phyloP scores from a whole-genome alignment of 2,888 invertebrate genomes.

The Cheilosia vulpina region DNA sequence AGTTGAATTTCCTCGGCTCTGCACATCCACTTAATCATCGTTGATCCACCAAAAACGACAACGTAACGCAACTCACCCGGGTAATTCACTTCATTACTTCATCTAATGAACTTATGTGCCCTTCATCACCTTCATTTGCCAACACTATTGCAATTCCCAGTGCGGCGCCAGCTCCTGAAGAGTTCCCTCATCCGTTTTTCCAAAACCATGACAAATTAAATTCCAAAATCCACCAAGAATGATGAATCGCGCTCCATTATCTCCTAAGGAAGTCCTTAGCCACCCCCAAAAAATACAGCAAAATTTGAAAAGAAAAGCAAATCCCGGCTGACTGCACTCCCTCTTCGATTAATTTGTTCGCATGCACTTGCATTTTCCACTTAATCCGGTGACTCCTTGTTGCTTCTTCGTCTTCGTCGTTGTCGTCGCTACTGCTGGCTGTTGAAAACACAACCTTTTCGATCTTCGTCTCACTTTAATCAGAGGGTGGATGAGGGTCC shows the following conservation, averaged over 20 bases:
- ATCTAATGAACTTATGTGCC: constrained; percentile 61
- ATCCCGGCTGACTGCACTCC: constrained; percentile 15
- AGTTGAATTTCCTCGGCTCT: not conserved
- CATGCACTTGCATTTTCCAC: constrained; percentile 66
- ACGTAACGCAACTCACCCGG: constrained; percentile 35
- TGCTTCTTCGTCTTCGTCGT: constrained; percentile 41
- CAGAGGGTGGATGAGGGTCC: constrained; percentile 23
- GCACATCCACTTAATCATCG: constrained; percentile 5
- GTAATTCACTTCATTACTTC: constrained; percentile 57
- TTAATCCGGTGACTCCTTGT: constrained; percentile 64
- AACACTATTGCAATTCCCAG: not conserved
- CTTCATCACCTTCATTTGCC: constrained; percentile 59
- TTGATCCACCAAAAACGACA: constrained; percentile 1
- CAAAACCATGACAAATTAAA: constrained; percentile 73
- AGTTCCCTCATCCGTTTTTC: constrained; percentile 46
- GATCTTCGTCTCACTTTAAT: constrained; percentile 71
- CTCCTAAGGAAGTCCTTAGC: constrained; percentile 23
- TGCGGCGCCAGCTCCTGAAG: constrained; percentile 4
- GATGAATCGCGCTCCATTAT: constrained; percentile 73
- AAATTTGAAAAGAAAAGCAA: constrained; percentile 26
- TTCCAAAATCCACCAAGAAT: constrained; percentile 73
- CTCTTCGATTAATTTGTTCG: constrained; percentile 62
- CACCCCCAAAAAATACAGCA: constrained; percentile 25
- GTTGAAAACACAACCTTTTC: constrained; percentile 56
- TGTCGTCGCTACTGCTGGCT: constrained; percentile 15